Percentiles rank a stretch among this genome's conserved stretches.
phyloP scores from a whole-genome alignment of 2,113 vertebrate species.

The Pluvialis apricaria region DNA sequence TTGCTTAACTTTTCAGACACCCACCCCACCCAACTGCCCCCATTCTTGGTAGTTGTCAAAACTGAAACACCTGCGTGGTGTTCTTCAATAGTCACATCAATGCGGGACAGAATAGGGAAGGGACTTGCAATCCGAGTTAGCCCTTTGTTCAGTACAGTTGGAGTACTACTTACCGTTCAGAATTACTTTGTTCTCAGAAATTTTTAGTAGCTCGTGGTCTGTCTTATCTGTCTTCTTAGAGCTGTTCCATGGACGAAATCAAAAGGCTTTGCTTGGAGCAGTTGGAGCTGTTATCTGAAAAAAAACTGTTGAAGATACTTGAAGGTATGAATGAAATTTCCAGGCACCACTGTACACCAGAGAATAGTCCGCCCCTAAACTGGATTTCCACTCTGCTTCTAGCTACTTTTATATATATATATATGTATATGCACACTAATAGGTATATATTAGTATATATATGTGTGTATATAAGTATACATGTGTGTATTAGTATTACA shows the following conservation, averaged over 20 bases:
- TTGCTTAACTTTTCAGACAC: background rate
- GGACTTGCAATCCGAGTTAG: background rate
- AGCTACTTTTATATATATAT: background rate
- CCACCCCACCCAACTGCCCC: rapidly evolving
- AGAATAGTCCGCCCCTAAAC: background rate
- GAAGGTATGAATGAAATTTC: conserved; percentile 79
- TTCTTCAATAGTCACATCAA: background rate
- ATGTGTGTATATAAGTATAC: background rate
- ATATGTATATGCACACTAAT: background rate
- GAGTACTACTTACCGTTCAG: background rate
- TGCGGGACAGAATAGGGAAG: background rate
- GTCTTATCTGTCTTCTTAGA: conserved; percentile 71
- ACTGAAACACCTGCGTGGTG: background rate
- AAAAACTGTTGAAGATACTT: conserved; percentile 88
- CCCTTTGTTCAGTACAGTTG: background rate
- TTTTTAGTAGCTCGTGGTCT: background rate
- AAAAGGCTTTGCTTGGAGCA: conserved; percentile 92
- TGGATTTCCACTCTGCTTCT: background rate
- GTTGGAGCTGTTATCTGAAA: conserved; percentile 86
- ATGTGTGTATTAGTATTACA: background rate
- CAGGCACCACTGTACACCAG: background rate
- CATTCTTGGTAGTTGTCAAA: background rate
- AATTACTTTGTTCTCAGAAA: conserved; percentile 15
- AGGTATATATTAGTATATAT: background rate
- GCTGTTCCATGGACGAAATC: conserved; percentile 88